Conservation (phyloP, 2,888 invertebrate species). For the Drosophila silvestris region DNA sequence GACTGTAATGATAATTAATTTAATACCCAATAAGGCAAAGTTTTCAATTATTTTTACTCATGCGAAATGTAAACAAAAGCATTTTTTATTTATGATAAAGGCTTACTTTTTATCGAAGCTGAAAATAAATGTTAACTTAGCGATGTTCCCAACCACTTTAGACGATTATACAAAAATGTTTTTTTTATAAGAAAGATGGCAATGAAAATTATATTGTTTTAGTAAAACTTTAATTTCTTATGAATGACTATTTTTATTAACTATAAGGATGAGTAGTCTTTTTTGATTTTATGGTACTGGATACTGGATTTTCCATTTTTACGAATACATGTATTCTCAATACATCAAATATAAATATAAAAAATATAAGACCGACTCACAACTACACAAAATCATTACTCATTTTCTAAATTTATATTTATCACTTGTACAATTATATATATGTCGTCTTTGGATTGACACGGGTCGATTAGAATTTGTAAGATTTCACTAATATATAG, state of each 20-base stretch:
- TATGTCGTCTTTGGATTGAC: neutral
- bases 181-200: neutral
- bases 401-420: neutral
- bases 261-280: neutral
- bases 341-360: neutral
- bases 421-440: neutral
- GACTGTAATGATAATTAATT: neutral
- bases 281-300: neutral
- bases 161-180: neutral
- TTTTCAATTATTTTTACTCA: neutral
- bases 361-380: neutral
- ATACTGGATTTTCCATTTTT: neutral
- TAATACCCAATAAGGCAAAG: neutral
- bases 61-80: neutral
- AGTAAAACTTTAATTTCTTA: neutral
- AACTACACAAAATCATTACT: neutral
- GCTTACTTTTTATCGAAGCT: neutral
- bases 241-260: neutral
- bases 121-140: neutral
- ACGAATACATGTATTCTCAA: neutral
- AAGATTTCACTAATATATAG: conserved; percentile 3
- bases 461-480: conserved; percentile 1
- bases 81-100: neutral
- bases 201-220: neutral
- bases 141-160: neutral